Conservation (phyloP, 2,113 vertebrate species). For the Blennius ocellaris region DNA sequence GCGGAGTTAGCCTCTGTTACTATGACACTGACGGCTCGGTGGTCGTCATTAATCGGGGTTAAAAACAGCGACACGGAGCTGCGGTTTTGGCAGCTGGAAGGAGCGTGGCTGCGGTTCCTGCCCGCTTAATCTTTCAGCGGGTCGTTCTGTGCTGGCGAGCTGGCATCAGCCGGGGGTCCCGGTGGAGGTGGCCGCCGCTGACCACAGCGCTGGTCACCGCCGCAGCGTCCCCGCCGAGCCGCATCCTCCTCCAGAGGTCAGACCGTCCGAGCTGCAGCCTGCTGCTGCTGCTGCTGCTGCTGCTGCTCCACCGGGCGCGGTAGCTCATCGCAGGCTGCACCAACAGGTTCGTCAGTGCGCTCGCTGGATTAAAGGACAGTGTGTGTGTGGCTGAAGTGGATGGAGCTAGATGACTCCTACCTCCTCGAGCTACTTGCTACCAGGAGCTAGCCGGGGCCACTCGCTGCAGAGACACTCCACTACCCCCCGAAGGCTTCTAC, state of each 20-base stretch:
- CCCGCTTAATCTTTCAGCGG: not conserved
- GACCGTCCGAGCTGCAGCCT: no score
- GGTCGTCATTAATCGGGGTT: not conserved
- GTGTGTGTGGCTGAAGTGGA: not conserved
- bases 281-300: no score
- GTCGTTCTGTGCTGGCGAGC: slow-evolving; percentile 38
- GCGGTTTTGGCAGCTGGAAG: no score
- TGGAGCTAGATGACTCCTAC: not conserved
- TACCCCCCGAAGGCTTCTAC: no score
- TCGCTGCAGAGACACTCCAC: not conserved
- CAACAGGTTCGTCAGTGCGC: slow-evolving; percentile 29
- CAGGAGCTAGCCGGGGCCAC: slow-evolving; percentile 39
- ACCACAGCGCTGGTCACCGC: slow-evolving; percentile 55
- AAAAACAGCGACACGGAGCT: not conserved
- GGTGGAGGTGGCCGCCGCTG: slow-evolving; percentile 40
- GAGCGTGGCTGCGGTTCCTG: not conserved
- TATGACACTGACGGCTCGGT: no score
- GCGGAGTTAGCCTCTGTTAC: slow-evolving; percentile 36
- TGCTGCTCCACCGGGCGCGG: no score
- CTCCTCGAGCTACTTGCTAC: no score
- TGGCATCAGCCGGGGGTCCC: slow-evolving; percentile 42
- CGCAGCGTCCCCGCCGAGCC: slow-evolving; percentile 23
- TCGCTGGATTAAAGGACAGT: no score
- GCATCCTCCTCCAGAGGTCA: no score
- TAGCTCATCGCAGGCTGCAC: not conserved